Evolutionary conservation across 2,888 invertebrate species (phyloP).

Genomic region (Thera britannica): DNA sequence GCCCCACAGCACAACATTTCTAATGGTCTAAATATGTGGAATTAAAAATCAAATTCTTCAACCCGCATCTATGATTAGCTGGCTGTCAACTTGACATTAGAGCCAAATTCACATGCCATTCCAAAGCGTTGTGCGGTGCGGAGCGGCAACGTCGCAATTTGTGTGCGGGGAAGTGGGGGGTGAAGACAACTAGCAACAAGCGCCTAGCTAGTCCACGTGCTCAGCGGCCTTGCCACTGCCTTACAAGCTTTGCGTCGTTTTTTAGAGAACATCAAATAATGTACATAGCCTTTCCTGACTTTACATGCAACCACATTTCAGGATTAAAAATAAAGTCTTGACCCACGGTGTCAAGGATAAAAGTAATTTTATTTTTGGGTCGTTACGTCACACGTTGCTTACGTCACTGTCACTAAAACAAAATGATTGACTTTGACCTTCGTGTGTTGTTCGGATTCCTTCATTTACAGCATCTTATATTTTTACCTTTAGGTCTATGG

Average conservation of each 20-base stretch:
- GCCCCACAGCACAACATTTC: background rate
- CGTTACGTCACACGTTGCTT: background rate
- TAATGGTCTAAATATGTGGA: conserved; percentile 11
- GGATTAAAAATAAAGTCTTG: conserved; percentile 1
- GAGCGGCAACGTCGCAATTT: conserved; percentile 76
- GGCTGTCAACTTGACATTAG: conserved; percentile 56
- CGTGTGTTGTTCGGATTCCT: background rate
- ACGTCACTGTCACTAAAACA: background rate
- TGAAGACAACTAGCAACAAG: conserved; percentile 75
- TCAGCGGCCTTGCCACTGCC: conserved; percentile 76
- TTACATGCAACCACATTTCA: background rate
- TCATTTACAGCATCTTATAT: background rate
- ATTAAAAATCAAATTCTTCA: conserved; percentile 30
- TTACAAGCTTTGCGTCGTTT: conserved; percentile 78
- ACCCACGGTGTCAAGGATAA: conserved; percentile 3
- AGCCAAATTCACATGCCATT: conserved; percentile 61
- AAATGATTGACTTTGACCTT: background rate
- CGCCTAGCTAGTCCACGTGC: conserved; percentile 74
- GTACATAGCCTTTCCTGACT: conserved; percentile 34
- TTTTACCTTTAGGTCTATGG: background rate
- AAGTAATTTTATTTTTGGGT: background rate
- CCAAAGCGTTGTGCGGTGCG: conserved; percentile 50
- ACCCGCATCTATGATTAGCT: conserved; percentile 48
- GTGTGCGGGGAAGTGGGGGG: conserved; percentile 44
- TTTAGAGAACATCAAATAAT: conserved; percentile 62